Evolutionary conservation across 1,140 invertebrate species (phyloP).

Genomic region (Eumeta japonica): DNA sequence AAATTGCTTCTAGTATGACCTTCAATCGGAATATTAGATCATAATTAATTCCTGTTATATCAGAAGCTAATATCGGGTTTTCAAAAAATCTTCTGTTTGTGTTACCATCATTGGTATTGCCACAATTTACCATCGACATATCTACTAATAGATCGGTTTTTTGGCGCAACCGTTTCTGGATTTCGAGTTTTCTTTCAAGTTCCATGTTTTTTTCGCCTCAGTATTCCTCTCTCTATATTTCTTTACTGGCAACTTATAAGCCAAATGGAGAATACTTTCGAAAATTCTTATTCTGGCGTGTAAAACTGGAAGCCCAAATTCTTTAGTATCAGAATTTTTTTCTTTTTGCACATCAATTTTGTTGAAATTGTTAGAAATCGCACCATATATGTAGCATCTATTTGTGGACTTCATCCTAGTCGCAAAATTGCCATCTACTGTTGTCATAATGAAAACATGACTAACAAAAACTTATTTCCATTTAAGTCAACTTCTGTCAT

Average conservation of each 20-base stretch:
- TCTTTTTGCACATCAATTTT: too few species aligned
- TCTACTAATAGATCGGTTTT: conserved; percentile 10
- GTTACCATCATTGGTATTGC: conserved; percentile 22
- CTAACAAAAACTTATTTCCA: too few species aligned
- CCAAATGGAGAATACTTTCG: conserved; percentile 23
- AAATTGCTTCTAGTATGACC: conserved; percentile 17
- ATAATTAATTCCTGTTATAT: conserved; percentile 9
- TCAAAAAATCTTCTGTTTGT: conserved; percentile 17
- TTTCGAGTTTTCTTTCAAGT: neutral
- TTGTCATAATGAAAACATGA: too few species aligned
- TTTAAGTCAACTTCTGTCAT: too few species aligned
- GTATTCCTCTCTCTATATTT: conserved; percentile 16
- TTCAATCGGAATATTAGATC: conserved; percentile 9
- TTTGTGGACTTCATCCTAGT: too few species aligned
- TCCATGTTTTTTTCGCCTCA: neutral
- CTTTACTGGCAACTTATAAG: conserved; percentile 20
- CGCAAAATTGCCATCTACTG: too few species aligned
- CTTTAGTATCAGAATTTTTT: conserved; percentile 8
- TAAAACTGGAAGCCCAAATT: conserved; percentile 20
- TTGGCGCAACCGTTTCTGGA: neutral
- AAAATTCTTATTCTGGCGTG: conserved; percentile 28
- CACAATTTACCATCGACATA: conserved; percentile 14
- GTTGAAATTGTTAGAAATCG: too few species aligned
- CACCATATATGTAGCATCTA: too few species aligned
- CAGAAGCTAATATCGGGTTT: conserved; percentile 9